Conservation (phyloP, 2,797 vertebrate species). For the Hephaestus fuliginosus region DNA sequence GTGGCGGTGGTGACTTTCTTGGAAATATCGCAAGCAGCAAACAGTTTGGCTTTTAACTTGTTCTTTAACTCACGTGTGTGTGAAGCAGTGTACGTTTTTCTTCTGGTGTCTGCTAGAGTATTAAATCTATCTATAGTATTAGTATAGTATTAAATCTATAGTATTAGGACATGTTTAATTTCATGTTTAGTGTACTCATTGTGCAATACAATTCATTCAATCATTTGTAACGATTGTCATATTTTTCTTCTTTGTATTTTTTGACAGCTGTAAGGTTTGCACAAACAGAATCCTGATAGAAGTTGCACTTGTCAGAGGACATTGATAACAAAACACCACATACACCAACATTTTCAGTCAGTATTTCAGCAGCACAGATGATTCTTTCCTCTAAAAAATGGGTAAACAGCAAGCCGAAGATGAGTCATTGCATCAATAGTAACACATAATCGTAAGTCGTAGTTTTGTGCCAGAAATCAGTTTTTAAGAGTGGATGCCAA, state of each 20-base stretch:
- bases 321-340: background rate
- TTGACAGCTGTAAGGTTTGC: background rate
- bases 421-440: constrained; percentile 25
- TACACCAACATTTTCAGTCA: background rate
- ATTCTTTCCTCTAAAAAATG: background rate
- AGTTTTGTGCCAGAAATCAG: constrained; percentile 22
- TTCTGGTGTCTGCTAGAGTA: too few species aligned
- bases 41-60: too few species aligned
- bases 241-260: constrained; percentile 1
- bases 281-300: background rate
- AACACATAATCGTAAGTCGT: constrained; percentile 15
- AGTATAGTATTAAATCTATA: too few species aligned
- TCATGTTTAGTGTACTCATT: background rate
- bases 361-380: constrained; percentile 4
- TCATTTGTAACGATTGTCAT: background rate
- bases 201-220: background rate
- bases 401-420: background rate
- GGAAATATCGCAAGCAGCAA: too few species aligned
- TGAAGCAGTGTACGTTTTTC: too few species aligned
- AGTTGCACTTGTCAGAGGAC: background rate
- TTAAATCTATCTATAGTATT: too few species aligned
- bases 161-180: background rate
- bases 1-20: too few species aligned
- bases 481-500: background rate
- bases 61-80: too few species aligned